These are phyloP conservation scores for Tigriopus japonicus DNA, from an alignment of 1,140 invertebrate genomes.

Conservation along the genomic window DNA sequence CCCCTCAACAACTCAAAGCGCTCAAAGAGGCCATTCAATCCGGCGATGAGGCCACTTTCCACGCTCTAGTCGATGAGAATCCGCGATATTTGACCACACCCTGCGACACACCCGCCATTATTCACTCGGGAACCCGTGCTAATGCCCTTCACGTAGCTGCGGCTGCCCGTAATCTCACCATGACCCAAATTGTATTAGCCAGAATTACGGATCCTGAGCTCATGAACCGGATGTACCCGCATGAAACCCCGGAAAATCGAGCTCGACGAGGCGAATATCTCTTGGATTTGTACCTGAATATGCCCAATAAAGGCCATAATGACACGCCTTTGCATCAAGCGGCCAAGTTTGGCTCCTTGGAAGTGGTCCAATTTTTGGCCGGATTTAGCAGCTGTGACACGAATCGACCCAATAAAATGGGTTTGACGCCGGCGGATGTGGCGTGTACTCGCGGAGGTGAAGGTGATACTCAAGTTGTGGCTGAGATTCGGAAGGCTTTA, in stretches of 20 bases:
- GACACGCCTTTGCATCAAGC: constrained; percentile 6
- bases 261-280: background rate
- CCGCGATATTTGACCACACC: background rate
- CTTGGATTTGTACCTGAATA: constrained; percentile 9
- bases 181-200: background rate
- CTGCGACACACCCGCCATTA: background rate
- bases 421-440: background rate
- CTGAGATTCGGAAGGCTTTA: background rate
- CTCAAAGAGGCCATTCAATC: background rate
- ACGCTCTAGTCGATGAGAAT: background rate
- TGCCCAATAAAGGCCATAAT: background rate
- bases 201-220: background rate
- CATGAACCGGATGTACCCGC: constrained; percentile 7
- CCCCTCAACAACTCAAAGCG: background rate
- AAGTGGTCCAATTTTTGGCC: background rate
- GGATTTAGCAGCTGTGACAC: background rate
- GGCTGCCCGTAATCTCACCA: background rate
- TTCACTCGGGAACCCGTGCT: background rate
- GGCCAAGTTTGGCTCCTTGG: background rate
- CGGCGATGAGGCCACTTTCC: background rate
- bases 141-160: background rate
- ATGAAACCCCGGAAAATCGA: background rate
- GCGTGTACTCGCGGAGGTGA: background rate
- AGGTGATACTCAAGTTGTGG: background rate
- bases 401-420: background rate